Conservation (phyloP, 2,113 vertebrate genomes). For the Taurulus bubalis region DNA sequence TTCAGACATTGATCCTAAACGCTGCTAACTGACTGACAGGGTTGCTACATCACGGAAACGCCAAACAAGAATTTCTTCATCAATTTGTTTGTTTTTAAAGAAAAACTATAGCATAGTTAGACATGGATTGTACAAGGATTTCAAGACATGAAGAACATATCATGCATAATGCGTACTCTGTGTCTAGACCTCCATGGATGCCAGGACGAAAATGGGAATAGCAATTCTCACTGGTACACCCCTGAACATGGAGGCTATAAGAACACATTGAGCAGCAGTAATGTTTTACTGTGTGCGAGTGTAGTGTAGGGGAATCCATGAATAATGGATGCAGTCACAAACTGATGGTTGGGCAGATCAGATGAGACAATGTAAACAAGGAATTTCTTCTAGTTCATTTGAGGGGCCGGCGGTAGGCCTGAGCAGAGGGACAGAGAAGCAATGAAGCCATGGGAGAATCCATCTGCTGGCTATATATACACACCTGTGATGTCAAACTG, state of each 20-base stretch:
- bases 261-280: constrained; percentile 21
- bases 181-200: neutral
- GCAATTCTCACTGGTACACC: constrained; percentile 4
- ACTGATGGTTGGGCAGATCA: constrained; percentile 71
- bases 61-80: neutral
- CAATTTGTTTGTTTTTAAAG: neutral
- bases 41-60: constrained; percentile 1
- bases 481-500: constrained; percentile 82
- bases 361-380: constrained; percentile 75
- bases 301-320: constrained; percentile 54
- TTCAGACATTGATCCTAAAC: constrained; percentile 14
- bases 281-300: constrained; percentile 11
- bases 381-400: constrained; percentile 78
- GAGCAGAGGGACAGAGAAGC: constrained; percentile 28
- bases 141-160: neutral
- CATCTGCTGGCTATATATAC: constrained; percentile 82
- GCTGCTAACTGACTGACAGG: constrained; percentile 18
- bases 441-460: constrained; percentile 77
- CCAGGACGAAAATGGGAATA: neutral
- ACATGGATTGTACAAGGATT: neutral
- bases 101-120: neutral
- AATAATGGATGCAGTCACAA: constrained; percentile 78
- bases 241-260: constrained; percentile 14
- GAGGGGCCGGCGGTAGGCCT: constrained; percentile 56
- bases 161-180: neutral